Percentiles rank a stretch among this genome's conserved stretches.
Conservation (phyloP, 2,797 vertebrate species). For the Vireo griseus region DNA sequence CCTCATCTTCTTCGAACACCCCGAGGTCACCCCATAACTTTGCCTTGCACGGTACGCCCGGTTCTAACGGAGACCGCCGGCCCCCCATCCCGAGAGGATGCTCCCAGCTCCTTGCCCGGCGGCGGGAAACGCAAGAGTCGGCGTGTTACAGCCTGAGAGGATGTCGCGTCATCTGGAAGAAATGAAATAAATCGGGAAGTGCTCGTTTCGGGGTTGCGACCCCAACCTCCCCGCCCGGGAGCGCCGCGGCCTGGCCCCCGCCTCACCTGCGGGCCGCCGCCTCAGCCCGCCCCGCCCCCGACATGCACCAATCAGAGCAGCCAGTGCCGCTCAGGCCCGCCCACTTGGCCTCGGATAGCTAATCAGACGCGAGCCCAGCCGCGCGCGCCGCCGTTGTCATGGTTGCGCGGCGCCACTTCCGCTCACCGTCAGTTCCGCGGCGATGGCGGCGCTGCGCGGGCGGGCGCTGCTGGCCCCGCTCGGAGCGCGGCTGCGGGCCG, state of each 20-base stretch:
- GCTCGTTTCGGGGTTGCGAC: accelerated
- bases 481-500: neutral
- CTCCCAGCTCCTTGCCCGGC: constrained; percentile 21
- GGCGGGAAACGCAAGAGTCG: neutral
- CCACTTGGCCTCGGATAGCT: accelerated
- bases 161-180: neutral
- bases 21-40: constrained; percentile 1
- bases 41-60: constrained; percentile 52
- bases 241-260: accelerated
- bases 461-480: accelerated
- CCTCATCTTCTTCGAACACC: constrained; percentile 39
- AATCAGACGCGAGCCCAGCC: neutral
- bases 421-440: neutral
- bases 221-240: neutral
- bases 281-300: neutral
- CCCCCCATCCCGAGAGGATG: constrained; percentile 64
- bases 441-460: neutral
- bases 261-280: neutral
- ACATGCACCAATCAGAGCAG: neutral
- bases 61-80: constrained; percentile 70
- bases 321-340: neutral
- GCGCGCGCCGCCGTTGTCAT: neutral
- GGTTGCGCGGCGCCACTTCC: neutral
- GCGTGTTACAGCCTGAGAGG: constrained; percentile 18
- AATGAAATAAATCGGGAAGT: accelerated